These are phyloP conservation scores for Drosophila varians DNA, from an alignment of 1,140 invertebrate genomes.

Conservation along the genomic window DNA sequence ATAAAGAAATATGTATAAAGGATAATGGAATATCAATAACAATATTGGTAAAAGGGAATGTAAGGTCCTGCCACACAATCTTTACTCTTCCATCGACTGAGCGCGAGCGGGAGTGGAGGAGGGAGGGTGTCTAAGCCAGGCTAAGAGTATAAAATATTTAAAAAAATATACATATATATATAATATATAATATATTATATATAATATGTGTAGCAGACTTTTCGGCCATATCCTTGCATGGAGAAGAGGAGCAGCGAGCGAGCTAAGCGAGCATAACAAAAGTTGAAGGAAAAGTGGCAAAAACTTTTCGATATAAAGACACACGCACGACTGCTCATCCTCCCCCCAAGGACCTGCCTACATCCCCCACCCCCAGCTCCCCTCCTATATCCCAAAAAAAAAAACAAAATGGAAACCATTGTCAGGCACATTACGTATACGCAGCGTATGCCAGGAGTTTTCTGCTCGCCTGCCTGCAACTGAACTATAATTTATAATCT, in stretches of 20 bases:
- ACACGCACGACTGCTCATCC: conserved; percentile 66
- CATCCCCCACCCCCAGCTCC: neutral
- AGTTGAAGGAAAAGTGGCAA: conserved; percentile 79
- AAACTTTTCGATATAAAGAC: conserved; percentile 78
- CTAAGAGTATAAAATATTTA: conserved; percentile 54
- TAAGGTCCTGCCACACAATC: no score
- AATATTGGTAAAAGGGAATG: no score
- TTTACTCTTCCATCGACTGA: no score
- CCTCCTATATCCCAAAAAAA: conserved; percentile 20
- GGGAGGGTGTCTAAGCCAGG: conserved; percentile 5
- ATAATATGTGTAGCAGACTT: no score
- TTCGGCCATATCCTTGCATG: neutral
- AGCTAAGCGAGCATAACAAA: conserved; percentile 75
- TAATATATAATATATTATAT: no score
- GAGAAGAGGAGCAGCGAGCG: neutral
- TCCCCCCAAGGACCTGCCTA: neutral
- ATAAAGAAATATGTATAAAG: neutral
- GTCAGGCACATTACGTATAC: conserved; percentile 73
- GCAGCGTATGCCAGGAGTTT: conserved; percentile 34
- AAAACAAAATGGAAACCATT: conserved; percentile 54
- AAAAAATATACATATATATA: no score
- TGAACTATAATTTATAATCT: conserved; percentile 77
- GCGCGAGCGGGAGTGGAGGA: neutral
- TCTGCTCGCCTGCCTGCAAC: conserved; percentile 27
- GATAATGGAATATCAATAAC: conserved; percentile 66